These are phyloP conservation scores for Petrocephalus zakoni DNA, from an alignment of 2,113 vertebrate genomes.

Conservation along the genomic window DNA sequence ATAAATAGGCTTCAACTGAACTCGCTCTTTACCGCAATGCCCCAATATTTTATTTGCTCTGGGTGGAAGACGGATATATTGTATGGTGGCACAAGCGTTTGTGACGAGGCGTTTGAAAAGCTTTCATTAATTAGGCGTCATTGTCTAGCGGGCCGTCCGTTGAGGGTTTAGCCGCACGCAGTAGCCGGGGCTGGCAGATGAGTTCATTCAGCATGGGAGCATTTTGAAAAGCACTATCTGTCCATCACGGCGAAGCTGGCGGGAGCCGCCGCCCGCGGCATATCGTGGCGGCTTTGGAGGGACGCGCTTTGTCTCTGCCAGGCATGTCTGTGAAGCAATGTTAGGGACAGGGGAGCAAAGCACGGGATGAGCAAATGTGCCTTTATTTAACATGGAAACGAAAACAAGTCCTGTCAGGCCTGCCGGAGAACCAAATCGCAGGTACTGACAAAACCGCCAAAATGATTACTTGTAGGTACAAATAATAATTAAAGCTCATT, in stretches of 20 bases:
- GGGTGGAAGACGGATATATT: slow-evolving; percentile 46
- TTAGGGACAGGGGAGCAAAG: not conserved
- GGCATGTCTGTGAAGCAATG: not conserved
- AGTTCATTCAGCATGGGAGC: slow-evolving; percentile 21
- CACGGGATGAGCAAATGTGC: not conserved
- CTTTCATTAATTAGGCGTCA: slow-evolving; percentile 49
- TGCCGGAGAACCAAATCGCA: not conserved
- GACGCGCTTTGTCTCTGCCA: not conserved
- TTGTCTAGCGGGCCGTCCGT: slow-evolving; percentile 46
- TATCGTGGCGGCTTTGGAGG: not conserved
- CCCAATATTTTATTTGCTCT: slow-evolving; percentile 43
- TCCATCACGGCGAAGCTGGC: not conserved
- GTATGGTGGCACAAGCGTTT: slow-evolving; percentile 60
- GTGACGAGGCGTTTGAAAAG: slow-evolving; percentile 54
- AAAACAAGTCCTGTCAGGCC: slow-evolving; percentile 9
- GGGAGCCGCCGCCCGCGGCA: not conserved
- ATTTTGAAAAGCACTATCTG: slow-evolving; percentile 34
- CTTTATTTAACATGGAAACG: not conserved
- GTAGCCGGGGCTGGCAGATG: slow-evolving; percentile 5
- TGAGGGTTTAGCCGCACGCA: slow-evolving; percentile 42
- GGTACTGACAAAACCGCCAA: not conserved
- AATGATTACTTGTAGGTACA: slow-evolving; percentile 3
- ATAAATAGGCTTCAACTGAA: slow-evolving; percentile 46
- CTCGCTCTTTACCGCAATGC: slow-evolving; percentile 33
- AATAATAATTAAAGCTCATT: slow-evolving; percentile 20